A percentile compares a stretch with the other conserved stretches of the same genome.
phyloP scores from a whole-genome alignment of 2,888 invertebrate species.

The Thecophora atra region DNA sequence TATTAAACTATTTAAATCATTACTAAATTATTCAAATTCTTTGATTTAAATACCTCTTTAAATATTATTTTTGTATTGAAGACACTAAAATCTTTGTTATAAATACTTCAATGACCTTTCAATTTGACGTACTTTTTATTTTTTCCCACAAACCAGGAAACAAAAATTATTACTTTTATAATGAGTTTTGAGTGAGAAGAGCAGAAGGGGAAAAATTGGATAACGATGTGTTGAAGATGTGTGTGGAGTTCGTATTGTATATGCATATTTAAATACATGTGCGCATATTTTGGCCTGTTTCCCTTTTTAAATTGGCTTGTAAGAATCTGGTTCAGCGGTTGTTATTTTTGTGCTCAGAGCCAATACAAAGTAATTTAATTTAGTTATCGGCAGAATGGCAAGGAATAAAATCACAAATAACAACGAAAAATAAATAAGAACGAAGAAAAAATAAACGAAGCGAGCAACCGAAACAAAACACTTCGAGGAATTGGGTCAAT shows the following conservation, averaged over 20 bases:
- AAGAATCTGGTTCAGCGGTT: background rate
- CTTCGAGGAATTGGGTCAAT: constrained; percentile 30
- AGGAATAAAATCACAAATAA: no score
- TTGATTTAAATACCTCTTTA: no score
- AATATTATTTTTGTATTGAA: no score
- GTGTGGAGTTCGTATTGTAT: no score
- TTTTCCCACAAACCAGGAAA: background rate
- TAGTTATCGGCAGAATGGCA: background rate
- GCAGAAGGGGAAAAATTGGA: background rate
- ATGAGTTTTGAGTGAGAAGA: constrained; percentile 26
- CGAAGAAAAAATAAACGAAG: background rate
- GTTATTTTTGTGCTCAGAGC: constrained; percentile 1
- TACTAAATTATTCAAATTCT: no score
- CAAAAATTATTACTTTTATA: constrained; percentile 32
- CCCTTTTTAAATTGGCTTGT: background rate
- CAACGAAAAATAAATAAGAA: background rate
- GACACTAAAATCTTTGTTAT: no score
- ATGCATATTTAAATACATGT: no score
- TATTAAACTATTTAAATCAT: no score
- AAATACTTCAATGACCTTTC: no score
- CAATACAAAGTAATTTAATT: constrained; percentile 36
- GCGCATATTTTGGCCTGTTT: background rate
- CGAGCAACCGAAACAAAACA: background rate
- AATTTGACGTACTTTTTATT: background rate
- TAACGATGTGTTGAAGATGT: background rate